Evolutionary conservation across 2,113 vertebrate genomes (phyloP).

Genomic region (Myiopsitta monachus): DNA sequence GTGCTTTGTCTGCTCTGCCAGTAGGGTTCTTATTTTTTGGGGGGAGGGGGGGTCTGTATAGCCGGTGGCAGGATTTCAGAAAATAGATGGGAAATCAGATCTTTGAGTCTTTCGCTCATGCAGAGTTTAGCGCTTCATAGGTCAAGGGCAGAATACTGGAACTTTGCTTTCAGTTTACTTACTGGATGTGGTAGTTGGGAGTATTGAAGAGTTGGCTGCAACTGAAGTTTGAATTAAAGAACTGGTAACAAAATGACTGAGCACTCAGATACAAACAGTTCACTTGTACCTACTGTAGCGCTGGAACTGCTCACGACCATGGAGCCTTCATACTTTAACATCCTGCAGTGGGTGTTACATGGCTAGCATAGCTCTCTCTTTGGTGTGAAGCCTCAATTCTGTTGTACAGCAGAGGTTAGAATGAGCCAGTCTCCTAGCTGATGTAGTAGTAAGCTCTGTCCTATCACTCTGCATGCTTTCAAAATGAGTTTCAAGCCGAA

Average conservation of each 20-base stretch:
- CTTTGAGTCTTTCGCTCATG: not conserved
- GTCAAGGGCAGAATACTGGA: not conserved
- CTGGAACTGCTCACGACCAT: not conserved
- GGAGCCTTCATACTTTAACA: not conserved
- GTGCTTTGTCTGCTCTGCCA: not conserved
- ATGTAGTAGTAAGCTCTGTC: not conserved
- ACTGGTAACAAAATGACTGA: not conserved
- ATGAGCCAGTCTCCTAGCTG: not conserved
- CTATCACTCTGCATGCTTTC: fast-evolving
- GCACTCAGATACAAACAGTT: not conserved
- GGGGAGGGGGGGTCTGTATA: not conserved
- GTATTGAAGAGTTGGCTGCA: not conserved
- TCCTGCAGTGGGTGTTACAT: not conserved
- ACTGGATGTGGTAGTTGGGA: not conserved
- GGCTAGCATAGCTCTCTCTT: not conserved
- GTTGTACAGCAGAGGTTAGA: not conserved
- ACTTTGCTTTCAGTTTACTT: not conserved
- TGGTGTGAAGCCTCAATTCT: not conserved
- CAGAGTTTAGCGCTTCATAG: not conserved
- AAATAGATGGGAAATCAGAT: not conserved
- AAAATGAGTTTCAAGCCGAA: not conserved
- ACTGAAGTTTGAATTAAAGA: not conserved
- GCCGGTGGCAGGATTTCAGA: not conserved
- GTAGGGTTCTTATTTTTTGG: not conserved
- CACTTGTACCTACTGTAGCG: not conserved